Evolutionary conservation across 2,113 vertebrate genomes (phyloP).

Genomic region (Suricata suricatta): DNA sequence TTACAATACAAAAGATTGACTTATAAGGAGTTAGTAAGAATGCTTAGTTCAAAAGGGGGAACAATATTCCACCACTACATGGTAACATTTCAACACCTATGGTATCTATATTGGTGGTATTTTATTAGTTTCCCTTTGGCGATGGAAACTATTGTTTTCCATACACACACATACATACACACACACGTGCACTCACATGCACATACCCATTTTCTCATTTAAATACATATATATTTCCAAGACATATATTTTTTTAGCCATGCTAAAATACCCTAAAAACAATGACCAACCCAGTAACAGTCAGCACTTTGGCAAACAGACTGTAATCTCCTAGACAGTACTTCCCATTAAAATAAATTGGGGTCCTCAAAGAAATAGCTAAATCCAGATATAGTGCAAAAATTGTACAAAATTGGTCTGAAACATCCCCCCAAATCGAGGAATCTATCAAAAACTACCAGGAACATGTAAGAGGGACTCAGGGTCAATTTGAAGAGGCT

Average conservation of each 20-base stretch:
- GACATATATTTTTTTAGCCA: not conserved
- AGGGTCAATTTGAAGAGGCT: not conserved
- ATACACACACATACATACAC: fast-evolving
- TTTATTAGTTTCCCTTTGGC: not conserved
- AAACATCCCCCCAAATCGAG: not conserved
- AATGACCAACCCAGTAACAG: not conserved
- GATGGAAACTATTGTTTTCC: not conserved
- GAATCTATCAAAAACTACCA: not conserved
- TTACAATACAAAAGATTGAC: not conserved
- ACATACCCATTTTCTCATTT: not conserved
- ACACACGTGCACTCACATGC: fast-evolving
- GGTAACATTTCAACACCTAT: not conserved
- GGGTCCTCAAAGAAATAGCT: not conserved
- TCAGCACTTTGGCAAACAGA: not conserved
- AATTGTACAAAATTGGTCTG: not conserved
- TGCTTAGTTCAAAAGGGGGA: not conserved
- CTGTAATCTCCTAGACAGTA: not conserved
- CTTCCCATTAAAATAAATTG: not conserved
- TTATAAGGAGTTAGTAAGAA: not conserved
- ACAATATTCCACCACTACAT: not conserved
- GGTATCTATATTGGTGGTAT: not conserved
- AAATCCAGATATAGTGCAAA: not conserved
- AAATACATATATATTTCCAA: not conserved
- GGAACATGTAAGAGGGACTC: not conserved
- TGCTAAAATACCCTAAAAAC: not conserved